These are phyloP conservation scores for Epinephelus fuscoguttatus DNA, from an alignment of 2,113 vertebrate genomes.

Conservation along the genomic window DNA sequence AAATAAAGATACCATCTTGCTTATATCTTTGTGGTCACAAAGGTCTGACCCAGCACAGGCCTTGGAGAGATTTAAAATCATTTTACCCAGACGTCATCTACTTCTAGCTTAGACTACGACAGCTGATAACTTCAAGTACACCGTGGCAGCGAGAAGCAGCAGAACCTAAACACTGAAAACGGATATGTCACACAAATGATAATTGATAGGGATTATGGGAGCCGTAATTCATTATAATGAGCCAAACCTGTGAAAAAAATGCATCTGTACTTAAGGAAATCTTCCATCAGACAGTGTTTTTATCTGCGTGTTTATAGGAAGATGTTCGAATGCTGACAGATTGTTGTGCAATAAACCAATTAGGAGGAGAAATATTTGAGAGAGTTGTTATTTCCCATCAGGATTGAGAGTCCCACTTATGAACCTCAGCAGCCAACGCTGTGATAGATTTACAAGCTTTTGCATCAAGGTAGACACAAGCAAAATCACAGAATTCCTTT, in stretches of 20 bases:
- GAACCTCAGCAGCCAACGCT: slow-evolving; percentile 2
- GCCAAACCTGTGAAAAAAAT: slow-evolving; percentile 8
- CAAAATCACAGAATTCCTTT: not conserved
- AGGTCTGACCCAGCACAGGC: slow-evolving; percentile 61
- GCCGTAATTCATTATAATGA: slow-evolving; percentile 57
- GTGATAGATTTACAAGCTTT: slow-evolving; percentile 27
- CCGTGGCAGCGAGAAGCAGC: slow-evolving; percentile 66
- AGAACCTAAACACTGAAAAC: slow-evolving; percentile 79
- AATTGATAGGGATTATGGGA: slow-evolving; percentile 58
- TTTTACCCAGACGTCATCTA: slow-evolving; percentile 77
- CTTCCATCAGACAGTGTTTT: slow-evolving; percentile 6
- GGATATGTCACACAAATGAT: slow-evolving; percentile 75
- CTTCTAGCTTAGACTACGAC: slow-evolving; percentile 82
- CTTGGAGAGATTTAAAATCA: slow-evolving; percentile 81
- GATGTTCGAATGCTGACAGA: slow-evolving; percentile 30
- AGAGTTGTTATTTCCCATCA: slow-evolving; percentile 9
- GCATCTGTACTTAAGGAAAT: not conserved
- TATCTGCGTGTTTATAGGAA: slow-evolving; percentile 49
- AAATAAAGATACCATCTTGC: slow-evolving; percentile 46
- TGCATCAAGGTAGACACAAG: not conserved
- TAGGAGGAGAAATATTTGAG: slow-evolving; percentile 32
- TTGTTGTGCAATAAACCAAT: slow-evolving; percentile 47
- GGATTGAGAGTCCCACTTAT: slow-evolving; percentile 20
- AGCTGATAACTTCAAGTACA: slow-evolving; percentile 81
- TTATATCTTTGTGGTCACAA: slow-evolving; percentile 51